A percentile compares a stretch with the other conserved stretches of the same genome.
phyloP scores from a whole-genome alignment of 2,797 vertebrate species.

The Parauchenoglanis punctatus region DNA sequence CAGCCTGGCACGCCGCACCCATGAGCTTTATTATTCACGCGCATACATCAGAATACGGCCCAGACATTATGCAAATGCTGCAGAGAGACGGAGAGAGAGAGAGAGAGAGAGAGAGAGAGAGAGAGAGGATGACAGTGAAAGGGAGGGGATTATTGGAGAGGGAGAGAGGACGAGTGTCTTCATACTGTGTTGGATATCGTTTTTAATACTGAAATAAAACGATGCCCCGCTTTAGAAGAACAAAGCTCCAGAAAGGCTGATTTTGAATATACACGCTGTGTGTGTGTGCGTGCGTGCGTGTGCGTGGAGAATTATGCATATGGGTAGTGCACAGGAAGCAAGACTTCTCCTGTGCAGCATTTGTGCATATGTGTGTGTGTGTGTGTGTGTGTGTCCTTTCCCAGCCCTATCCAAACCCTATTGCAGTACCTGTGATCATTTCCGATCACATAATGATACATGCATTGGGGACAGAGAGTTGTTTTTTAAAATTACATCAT shows the following conservation, averaged over 20 bases:
- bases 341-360: not conserved
- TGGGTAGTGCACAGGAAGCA: not conserved
- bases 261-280: conserved; percentile 49
- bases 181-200: conserved; percentile 59
- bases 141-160: conserved; percentile 26
- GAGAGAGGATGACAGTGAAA: conserved; percentile 29
- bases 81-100: conserved; percentile 49
- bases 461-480: not conserved
- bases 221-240: conserved; percentile 57
- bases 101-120: conserved; percentile 46
- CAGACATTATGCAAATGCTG: conserved; percentile 70
- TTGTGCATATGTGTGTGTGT: not conserved
- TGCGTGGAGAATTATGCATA: conserved; percentile 1
- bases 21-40: conserved; percentile 70
- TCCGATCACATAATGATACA: not conserved
- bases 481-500: not conserved
- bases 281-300: conserved; percentile 22
- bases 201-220: conserved; percentile 66
- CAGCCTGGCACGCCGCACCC: conserved; percentile 64
- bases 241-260: conserved; percentile 47
- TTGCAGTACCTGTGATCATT: not conserved
- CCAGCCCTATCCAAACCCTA: not conserved
- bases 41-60: conserved; percentile 71
- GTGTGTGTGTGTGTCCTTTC: not conserved
- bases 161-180: conserved; percentile 49